Conservation (phyloP, 2,797 vertebrate species). For the Myotis findleyi region DNA sequence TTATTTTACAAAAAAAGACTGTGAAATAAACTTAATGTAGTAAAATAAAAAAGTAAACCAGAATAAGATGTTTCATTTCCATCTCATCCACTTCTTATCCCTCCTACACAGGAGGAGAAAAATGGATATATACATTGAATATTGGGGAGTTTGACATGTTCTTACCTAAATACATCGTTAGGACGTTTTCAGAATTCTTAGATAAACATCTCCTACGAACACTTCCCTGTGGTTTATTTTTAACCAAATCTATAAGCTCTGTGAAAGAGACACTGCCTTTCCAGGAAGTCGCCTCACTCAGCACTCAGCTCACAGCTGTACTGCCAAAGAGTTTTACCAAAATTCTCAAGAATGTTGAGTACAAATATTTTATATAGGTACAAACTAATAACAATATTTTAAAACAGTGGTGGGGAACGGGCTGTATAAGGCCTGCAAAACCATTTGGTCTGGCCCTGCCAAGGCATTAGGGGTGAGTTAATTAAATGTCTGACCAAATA, state of each 20-base stretch:
- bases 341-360: not conserved
- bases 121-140: constrained; percentile 57
- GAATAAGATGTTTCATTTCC: not conserved
- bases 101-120: not conserved
- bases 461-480: too few relatives aligned
- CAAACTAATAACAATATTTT: not conserved
- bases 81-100: constrained; percentile 11
- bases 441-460: too few relatives aligned
- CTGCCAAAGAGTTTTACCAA: not conserved
- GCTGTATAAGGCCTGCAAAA: too few relatives aligned
- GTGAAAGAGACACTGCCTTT: not conserved
- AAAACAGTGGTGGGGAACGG: too few relatives aligned
- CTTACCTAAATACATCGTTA: constrained; percentile 38
- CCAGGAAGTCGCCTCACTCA: not conserved
- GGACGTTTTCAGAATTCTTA: constrained; percentile 44
- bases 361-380: not conserved
- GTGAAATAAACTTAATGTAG: constrained; percentile 8
- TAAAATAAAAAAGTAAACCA: not conserved
- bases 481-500: too few relatives aligned
- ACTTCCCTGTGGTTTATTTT: constrained; percentile 55
- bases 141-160: constrained; percentile 5
- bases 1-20: constrained; percentile 51
- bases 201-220: not conserved
- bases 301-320: not conserved
- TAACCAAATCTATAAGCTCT: constrained; percentile 35